A percentile compares a stretch with the other conserved stretches of the same genome.
Evolutionary conservation across 2,113 vertebrate species (phyloP).

Genomic region (Oryzias javanicus): DNA sequence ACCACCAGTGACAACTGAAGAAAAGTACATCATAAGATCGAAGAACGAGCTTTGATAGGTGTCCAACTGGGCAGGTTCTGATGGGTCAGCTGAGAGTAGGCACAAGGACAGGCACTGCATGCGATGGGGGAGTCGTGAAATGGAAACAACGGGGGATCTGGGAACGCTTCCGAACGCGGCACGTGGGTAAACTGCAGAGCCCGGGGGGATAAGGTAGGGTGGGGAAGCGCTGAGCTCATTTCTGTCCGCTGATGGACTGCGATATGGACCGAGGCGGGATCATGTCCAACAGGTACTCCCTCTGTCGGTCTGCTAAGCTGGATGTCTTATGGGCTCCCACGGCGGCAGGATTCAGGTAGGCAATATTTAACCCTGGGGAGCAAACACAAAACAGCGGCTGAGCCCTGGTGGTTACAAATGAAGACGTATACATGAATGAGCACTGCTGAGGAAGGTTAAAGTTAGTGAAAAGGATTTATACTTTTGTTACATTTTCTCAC

Average conservation of each 20-base stretch:
- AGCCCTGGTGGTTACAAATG: no score
- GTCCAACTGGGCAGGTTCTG: slow-evolving; percentile 68
- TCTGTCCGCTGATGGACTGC: slow-evolving; percentile 95
- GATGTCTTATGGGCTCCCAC: slow-evolving; percentile 92
- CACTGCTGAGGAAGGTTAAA: no score
- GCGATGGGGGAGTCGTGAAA: slow-evolving; percentile 74
- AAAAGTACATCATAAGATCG: slow-evolving; percentile 64
- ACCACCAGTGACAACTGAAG: slow-evolving; percentile 68
- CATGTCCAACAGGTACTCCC: slow-evolving; percentile 98
- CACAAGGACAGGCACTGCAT: slow-evolving; percentile 93
- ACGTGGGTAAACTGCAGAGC: slow-evolving; percentile 14
- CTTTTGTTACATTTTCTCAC: no score
- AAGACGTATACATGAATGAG: no score
- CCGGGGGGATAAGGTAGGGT: slow-evolving; percentile 39
- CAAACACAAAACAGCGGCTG: no score
- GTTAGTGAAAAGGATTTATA: no score
- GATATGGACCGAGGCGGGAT: slow-evolving; percentile 97
- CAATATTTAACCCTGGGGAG: slow-evolving; percentile 89
- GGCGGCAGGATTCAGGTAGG: slow-evolving; percentile 91
- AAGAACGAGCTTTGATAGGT: slow-evolving; percentile 71
- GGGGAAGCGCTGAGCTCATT: slow-evolving; percentile 77
- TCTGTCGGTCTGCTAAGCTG: slow-evolving; percentile 93
- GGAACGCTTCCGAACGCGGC: slow-evolving; percentile 58
- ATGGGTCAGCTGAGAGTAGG: slow-evolving; percentile 81
- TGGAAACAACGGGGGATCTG: slow-evolving; percentile 43